Evolutionary conservation across 1,140 invertebrate species (phyloP), one percentile per base, ranked within the genome.

Genomic region (Mesaphorura yosii): DNA sequence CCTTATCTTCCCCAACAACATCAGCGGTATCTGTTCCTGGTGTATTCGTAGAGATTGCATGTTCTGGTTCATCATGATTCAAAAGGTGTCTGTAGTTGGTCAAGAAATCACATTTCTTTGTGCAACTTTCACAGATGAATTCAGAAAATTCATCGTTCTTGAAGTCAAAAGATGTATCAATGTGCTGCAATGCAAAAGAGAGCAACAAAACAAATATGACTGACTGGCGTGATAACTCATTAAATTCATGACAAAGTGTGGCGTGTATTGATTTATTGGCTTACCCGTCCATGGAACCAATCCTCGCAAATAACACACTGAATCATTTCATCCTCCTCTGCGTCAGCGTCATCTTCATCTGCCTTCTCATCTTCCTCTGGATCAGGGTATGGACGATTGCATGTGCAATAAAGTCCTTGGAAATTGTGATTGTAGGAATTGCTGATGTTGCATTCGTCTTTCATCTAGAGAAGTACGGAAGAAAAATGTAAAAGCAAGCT

Each of bases 371-470:
- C 51, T 22, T 25, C 20, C 20, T 76, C 75, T 7, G 83, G 81
- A 73, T 97, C 93, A 14, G 94, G 94, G 72, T 97, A 99, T 0
- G 92, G 91, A 50, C 90, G 76, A n/a, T 81, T 70, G 70, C 96
- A 99, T 17, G 73, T 81, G 66, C 96, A 99, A 68, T 98, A 99
- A 4, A 85, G 61, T 1, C 92, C 94, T 64, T 76, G 75, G 64
- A 95, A 99, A 69, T 98, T 99, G 56, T 96, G 89, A 66, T 92
- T 93, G 64, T 96, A 96, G n/a, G 68, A 66, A 70, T 95, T 95
- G 19, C 78, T 72, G 19, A 72, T 67, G 69, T 95, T 96, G 0
- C 67, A 25, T 4, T 76, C 66, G 42, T 72, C 70, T 68, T 88
- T 90, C 3, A 66, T 56, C 70, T 37, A 38, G 53, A 53, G 15